These are phyloP conservation scores for Noturus placidus DNA, from an alignment of 2,113 vertebrate species.

Conservation along the genomic window DNA sequence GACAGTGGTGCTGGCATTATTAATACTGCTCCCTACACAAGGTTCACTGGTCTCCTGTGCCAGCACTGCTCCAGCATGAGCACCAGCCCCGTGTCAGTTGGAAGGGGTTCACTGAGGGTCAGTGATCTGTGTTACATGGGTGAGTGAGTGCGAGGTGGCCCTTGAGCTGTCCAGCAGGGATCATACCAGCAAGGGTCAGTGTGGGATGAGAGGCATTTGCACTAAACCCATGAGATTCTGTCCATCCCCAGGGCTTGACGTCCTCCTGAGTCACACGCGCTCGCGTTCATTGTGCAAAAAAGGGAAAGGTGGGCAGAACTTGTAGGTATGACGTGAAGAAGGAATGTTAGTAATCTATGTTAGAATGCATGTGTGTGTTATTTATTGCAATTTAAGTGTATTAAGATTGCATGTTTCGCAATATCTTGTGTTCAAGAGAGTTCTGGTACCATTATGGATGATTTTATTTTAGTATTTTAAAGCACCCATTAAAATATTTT, in stretches of 20 bases:
- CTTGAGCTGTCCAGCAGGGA: slow-evolving; percentile 1
- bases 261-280: slow-evolving; percentile 20
- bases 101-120: background rate
- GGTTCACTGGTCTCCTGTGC: background rate
- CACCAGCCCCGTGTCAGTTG: background rate
- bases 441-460: background rate
- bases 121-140: background rate
- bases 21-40: background rate
- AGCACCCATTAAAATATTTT: background rate
- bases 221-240: slow-evolving; percentile 24
- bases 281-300: slow-evolving; percentile 18
- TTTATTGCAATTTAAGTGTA: slow-evolving; percentile 14
- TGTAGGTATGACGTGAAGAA: slow-evolving; percentile 6
- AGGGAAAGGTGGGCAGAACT: slow-evolving; percentile 3
- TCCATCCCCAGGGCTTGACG: slow-evolving; percentile 8
- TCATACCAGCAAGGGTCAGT: slow-evolving; percentile 20
- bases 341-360: slow-evolving; percentile 22
- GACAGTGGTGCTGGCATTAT: background rate
- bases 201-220: slow-evolving; percentile 4
- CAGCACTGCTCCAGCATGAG: background rate
- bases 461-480: too few species aligned
- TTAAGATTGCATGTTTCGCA: background rate
- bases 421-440: background rate
- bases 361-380: slow-evolving; percentile 20
- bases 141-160: background rate